Base-by-base conservation (phyloP, 2,888 invertebrate species). In the Caenorhabditis sinica region DNA sequence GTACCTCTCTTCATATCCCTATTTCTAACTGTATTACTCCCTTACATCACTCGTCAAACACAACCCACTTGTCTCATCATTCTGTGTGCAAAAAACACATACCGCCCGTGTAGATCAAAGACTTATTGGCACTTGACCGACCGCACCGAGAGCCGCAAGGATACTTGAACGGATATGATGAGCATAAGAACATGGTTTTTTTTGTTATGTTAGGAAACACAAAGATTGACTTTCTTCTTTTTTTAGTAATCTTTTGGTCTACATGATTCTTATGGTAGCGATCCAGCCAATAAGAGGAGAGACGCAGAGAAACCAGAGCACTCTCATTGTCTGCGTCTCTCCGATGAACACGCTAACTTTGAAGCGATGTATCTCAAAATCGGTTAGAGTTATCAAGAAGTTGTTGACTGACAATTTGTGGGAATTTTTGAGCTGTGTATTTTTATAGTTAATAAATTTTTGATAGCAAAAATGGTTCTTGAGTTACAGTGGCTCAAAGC, bases 51-150 rank as follows among this genome's bases (percentile, higher is more conserved):
- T n/a, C 28, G 58, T 20, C 72, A 49, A 72, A 61, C 33, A 72
- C 25, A 43, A 33, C 15, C 23, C 56, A 56, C 56, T 56, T 56
- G 56, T 56, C 56, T 56, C 56, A 25, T 53, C 56, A 28, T 56
- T 9, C 49, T 53, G 17, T 49, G 36, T 53, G 53, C 53, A n/a
- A 28, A 28, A 66, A 49, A 23, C 40, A 36, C n/a, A 58, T 25
- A 40, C 77, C 45, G 63, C 69, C 33, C 58, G 72, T 25, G 8
- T 15, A 49, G 79, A 79, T 79, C 79, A 79, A 79, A 79, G 79
- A 71, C 63, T 79, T 53, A 79, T 79, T 79, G 79, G 79, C 33
- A 79, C 79, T 79, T 79, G 79, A 79, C 79, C 79, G 79, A 79
- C 79, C 79, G 49, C 28, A 5, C 61, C 45, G 45, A 43, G 43